Percentiles rank a stretch among this genome's conserved stretches.
Evolutionary conservation across 2,113 vertebrate species (phyloP).

Genomic region (Dromaius novaehollandiae): DNA sequence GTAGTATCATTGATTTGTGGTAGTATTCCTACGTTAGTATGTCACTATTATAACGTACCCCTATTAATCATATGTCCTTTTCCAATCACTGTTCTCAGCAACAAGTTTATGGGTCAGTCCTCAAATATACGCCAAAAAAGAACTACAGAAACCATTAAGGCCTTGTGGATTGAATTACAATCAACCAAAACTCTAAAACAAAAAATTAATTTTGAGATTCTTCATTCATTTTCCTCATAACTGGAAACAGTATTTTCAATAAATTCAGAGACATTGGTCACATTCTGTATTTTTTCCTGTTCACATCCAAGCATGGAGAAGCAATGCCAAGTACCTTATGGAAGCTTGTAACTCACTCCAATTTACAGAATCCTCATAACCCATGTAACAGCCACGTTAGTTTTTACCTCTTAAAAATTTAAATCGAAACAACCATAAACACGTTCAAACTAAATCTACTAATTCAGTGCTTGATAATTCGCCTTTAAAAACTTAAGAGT

Average conservation of each 20-base stretch:
- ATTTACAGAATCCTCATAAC: background rate
- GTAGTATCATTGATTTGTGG: no score
- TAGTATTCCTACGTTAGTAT: no score
- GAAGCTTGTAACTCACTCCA: background rate
- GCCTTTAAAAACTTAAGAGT: background rate
- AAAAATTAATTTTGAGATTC: no score
- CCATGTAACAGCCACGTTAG: background rate
- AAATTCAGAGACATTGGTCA: background rate
- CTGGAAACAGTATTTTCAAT: background rate
- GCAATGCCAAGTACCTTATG: background rate
- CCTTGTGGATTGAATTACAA: background rate
- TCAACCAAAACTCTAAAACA: background rate
- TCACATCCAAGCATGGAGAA: background rate
- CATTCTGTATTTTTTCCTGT: background rate
- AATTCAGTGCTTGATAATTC: background rate
- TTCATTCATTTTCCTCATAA: background rate
- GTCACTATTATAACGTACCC: background rate
- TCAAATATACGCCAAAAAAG: background rate
- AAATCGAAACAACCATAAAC: background rate
- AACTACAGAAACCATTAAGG: background rate
- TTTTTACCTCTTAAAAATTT: background rate
- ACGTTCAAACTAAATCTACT: background rate
- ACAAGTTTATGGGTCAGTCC: background rate
- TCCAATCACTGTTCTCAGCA: background rate
- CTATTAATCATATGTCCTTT: background rate